These are phyloP conservation scores for Lumbricus terrestris DNA, from an alignment of 2,888 invertebrate genomes.

Conservation along the genomic window DNA sequence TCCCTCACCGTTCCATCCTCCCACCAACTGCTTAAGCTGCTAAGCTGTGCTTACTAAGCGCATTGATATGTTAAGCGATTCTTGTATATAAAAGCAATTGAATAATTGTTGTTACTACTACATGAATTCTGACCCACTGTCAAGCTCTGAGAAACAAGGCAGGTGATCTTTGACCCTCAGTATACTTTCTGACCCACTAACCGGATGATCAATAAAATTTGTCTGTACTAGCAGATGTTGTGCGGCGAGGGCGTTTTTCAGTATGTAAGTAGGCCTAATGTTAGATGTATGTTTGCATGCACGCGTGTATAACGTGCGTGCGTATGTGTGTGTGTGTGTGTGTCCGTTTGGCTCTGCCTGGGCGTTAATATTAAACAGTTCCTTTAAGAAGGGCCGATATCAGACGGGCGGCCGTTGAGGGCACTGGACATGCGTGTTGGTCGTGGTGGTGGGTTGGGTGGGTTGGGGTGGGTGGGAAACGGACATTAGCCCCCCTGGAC, in stretches of 20 bases:
- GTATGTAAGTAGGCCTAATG: neutral
- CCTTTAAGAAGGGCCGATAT: neutral
- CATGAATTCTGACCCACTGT: neutral
- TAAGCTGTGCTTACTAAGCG: too few species aligned
- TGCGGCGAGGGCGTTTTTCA: neutral
- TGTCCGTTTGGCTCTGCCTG: neutral
- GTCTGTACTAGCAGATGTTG: too few species aligned
- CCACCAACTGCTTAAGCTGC: too few species aligned
- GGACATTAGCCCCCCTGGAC: too few species aligned
- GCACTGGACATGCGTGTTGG: neutral
- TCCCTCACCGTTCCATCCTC: too few species aligned
- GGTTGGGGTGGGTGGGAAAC: too few species aligned
- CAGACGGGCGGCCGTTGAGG: neutral
- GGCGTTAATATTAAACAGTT: neutral
- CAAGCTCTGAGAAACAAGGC: neutral
- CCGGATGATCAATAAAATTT: neutral
- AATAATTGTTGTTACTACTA: too few species aligned
- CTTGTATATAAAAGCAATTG: too few species aligned
- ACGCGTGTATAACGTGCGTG: neutral
- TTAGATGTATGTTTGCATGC: neutral
- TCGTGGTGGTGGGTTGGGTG: neutral
- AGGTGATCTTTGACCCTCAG: neutral
- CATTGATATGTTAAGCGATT: too few species aligned
- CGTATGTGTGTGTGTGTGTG: neutral
- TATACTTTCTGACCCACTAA: neutral